Evolutionary conservation across 1,140 invertebrate genomes (phyloP).

Genomic region (Trinorchestia longiramus): DNA sequence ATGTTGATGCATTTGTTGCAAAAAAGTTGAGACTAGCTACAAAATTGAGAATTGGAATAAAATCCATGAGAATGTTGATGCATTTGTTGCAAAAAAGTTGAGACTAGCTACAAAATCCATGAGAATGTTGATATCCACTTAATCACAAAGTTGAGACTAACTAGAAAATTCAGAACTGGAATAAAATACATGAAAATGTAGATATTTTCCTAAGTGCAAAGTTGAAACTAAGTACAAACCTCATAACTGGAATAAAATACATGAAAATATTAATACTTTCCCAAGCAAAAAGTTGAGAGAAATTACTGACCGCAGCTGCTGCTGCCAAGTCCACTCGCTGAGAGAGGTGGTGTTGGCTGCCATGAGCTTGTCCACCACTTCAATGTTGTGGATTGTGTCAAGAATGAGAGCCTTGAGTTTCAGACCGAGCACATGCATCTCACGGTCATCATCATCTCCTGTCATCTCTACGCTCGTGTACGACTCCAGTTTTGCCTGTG

Average conservation of each 20-base stretch:
- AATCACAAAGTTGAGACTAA: no score
- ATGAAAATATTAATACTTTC: no score
- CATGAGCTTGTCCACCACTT: conserved; percentile 84
- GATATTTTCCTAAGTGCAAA: no score
- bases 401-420: conserved; percentile 84
- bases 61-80: no score
- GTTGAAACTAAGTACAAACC: no score
- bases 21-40: no score
- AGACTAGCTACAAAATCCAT: neutral
- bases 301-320: conserved; percentile 84
- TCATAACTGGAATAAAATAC: no score
- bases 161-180: no score
- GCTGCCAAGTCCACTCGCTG: conserved; percentile 92
- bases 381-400: conserved; percentile 92
- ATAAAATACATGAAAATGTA: no score
- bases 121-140: no score
- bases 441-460: conserved; percentile 66
- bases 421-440: conserved; percentile 72
- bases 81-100: neutral
- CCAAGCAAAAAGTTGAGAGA: neutral
- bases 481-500: conserved; percentile 74
- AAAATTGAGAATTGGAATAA: no score
- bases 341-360: conserved; percentile 76
- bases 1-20: no score
- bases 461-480: conserved; percentile 75